Percentiles rank a stretch among this genome's conserved stretches.
Conservation (phyloP, 2,113 vertebrate genomes). For the Morphnarchus princeps region DNA sequence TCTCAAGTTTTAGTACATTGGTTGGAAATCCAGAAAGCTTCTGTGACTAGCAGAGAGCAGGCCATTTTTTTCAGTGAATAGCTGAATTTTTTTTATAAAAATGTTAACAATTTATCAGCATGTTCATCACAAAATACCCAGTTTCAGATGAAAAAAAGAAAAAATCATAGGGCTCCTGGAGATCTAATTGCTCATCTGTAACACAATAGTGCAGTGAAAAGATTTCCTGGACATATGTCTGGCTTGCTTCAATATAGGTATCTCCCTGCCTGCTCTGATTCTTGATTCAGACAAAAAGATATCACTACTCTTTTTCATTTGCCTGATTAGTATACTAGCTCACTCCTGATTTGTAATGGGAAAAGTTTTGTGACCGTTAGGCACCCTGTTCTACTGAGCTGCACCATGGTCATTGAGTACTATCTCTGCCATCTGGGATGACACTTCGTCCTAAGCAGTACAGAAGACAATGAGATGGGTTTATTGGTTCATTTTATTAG, state of each 20-base stretch:
- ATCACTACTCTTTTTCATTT: background rate
- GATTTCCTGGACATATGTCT: background rate
- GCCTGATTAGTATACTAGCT: background rate
- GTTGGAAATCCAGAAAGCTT: background rate
- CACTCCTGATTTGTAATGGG: background rate
- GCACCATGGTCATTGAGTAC: too few species aligned
- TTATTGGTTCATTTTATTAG: background rate
- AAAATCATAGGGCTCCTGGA: background rate
- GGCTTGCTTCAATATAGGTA: background rate
- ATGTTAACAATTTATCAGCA: rapidly evolving
- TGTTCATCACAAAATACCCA: background rate
- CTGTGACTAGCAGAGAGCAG: background rate
- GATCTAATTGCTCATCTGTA: background rate
- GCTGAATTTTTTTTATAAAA: background rate
- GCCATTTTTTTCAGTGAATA: background rate
- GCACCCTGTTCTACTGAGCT: too few species aligned
- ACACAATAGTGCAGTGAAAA: background rate
- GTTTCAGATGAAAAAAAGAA: background rate
- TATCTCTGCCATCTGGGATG: background rate
- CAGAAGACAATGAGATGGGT: rapidly evolving
- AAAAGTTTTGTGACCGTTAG: background rate
- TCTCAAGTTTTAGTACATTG: background rate
- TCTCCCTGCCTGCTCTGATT: background rate
- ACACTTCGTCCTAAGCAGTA: background rate
- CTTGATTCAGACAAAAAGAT: background rate